Base-by-base conservation (phyloP, 2,797 vertebrate genomes). In the Semotilus atromaculatus region DNA sequence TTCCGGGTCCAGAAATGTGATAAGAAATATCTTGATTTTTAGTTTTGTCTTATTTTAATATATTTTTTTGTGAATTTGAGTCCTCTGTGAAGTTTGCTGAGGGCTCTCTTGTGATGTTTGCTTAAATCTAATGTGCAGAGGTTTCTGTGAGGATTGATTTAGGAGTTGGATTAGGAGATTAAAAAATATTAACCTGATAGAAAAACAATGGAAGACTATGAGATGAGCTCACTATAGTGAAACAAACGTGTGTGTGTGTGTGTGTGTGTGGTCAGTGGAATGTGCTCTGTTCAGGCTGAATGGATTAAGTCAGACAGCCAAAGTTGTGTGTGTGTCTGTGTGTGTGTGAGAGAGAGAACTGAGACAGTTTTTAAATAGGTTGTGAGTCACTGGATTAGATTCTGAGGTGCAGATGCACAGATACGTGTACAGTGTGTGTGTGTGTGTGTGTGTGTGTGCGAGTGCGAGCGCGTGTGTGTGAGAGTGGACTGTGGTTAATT, bases 281-380 rank as follows among this genome's bases (percentile, higher is more conserved):
- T 83, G 64, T 87, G 67, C 53, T 78, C 45, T 16, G 19, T 67
- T 74, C 84, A 85, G 64, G 31, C 71, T 89, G 43, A 87, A 76
- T 83, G 82, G 76, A 81, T 87, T 87, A 87, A 34, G 45, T 79
- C 40, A 78, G 67, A 23, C 53, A 43, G 82, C 48, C 18, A 40
- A 38, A 14, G 45, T 76, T 51, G 48, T 71, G 62, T 26, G 58
- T 75, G 14, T 55, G 19, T 53, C 13, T 84, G 75, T 53, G 53
- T 73, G 18, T 11, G 64, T 18, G 80, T 0, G 45, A 14, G 83
- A 2, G 75, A 2, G 67, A 1, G 26, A 16, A 51, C 45, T 48
- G 45, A 48, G 45, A 36, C 29, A 0, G 34, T 84, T 31, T 81
- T 26, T 73, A 53, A 78, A 84, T 78, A 72, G 62, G 4, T 16